phyloP scores from a whole-genome alignment of 2,888 invertebrate genomes.

The Lasioglossum zephyrum region DNA sequence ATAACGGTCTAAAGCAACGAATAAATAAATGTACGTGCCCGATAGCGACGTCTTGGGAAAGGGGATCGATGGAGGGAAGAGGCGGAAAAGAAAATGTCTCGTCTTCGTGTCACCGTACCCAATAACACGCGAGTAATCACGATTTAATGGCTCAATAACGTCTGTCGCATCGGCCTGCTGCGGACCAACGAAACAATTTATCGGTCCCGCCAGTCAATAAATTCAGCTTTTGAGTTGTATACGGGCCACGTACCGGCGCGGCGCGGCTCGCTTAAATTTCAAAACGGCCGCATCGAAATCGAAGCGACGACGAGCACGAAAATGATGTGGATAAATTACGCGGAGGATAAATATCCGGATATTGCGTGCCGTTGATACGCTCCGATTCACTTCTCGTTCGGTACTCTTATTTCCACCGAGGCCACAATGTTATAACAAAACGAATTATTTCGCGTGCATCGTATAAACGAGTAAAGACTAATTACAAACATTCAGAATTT shows the following conservation, averaged over 20 bases:
- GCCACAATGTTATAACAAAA: too few relatives aligned
- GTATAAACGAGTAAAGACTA: too few relatives aligned
- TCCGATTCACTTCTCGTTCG: constrained; percentile 6
- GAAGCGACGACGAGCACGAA: constrained; percentile 58
- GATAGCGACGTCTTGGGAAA: too few relatives aligned
- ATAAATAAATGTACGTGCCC: too few relatives aligned
- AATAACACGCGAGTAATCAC: constrained; percentile 81
- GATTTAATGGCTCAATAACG: constrained; percentile 83
- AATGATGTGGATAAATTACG: constrained; percentile 65
- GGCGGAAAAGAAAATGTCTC: constrained; percentile 65
- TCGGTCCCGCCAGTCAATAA: constrained; percentile 80
- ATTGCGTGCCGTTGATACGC: background rate
- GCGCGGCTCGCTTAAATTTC: constrained; percentile 59
- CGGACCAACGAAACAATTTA: constrained; percentile 79
- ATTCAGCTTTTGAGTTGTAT: constrained; percentile 78
- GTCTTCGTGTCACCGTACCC: constrained; percentile 77
- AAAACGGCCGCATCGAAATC: constrained; percentile 55
- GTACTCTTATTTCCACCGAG: too few relatives aligned
- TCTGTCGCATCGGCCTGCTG: constrained; percentile 71
- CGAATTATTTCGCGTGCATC: too few relatives aligned
- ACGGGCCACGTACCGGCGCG: constrained; percentile 13
- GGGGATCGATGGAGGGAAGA: background rate
- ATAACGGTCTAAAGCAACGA: too few relatives aligned
- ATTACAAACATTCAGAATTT: too few relatives aligned
- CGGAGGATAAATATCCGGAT: constrained; percentile 56